Evolutionary conservation across 92 coral and sea anemone genomes (phyloP), one percentile per base, ranked within the genome.

Genomic region (Meandrina meandrites): DNA sequence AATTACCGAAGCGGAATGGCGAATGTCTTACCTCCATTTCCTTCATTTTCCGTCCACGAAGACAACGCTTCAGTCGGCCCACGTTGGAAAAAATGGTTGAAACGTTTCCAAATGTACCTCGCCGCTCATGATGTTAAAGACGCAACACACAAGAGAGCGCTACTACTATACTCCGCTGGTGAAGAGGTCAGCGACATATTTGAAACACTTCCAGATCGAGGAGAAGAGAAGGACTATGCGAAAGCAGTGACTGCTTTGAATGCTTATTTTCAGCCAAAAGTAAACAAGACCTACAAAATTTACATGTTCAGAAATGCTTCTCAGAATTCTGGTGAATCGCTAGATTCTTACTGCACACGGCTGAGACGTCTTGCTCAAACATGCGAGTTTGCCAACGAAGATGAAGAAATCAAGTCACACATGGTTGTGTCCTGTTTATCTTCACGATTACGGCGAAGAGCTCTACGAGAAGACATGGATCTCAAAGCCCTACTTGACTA

Each of bases 391-490:
- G 45, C n/a, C 12, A 0, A 36, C 50, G 45, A 53, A 53, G 83
- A 54, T 0, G 45, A 79, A 79, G 70, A 54, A 53, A 79, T 56
- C 69, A 79, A 79, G 37, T 53, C 83, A 40, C 86, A 82, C 86
- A 82, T 67, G 40, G 47, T 45, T 17, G 19, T 82, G 36, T 69
- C 79, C 10, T 82, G 86, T 42, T 82, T 17, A 68, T 82, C 86
- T 30, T 31, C 86, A 68, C 64, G 78, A 27, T 21, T 82, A 68
- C 66, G 67, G 37, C 79, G 80, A 30, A 48, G 90, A 30, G 93
- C 90, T 32, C 75, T 86, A 48, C 56, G 87, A 9, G 93, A 90
- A 31, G 53, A 68, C 24, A 86, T 81, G 82, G 27, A 72, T 85
- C 89, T 89, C 58, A 82, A 74, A 86, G 86, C 47, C 32, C 8